Base-by-base conservation (phyloP, 1,140 invertebrate species). In the Solen grandis region DNA sequence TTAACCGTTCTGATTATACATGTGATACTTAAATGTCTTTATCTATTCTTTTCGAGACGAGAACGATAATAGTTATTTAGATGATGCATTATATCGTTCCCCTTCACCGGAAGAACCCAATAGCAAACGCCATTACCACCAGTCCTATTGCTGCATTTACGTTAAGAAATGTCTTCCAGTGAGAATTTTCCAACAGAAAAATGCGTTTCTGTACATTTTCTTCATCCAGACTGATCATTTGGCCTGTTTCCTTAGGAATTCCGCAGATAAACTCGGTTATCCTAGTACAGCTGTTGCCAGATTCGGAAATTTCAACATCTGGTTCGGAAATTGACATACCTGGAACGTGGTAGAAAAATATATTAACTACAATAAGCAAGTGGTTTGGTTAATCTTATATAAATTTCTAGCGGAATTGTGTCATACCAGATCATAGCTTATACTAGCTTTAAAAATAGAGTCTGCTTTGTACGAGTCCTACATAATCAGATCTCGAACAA, bases 101-200 rank as follows among this genome's bases (percentile, higher is more conserved):
- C 19, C n/a, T 63, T 27, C 65, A 80, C 62, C 77, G 27, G 59
- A 79, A 87, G 36, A 81, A 87, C 10, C 86, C 86, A 16, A 85
- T 81, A 8, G 86, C 62, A 38, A 88, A 86, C 16, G 87, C 84
- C 59, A 86, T 74, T 29, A 86, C 75, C 0, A 72, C 57, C 22
- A 85, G 59, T 3, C 73, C 85, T 35, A 88, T 80, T 25, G 76
- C 82, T 5, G 87, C 85, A 41, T 88, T 85, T 10, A 88, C 41
- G 68, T 86, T 86, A 8, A 88, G 60, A 41, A 88, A 41, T 8
- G 62, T 74, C 5, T 63, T 25, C 84, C 82, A 84, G 27, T 55
- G 73, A 5, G 72, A 27, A 50, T 59, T 77, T 50, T 88, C 81
- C 5, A 57, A 50, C n/a, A 88, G 70, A 38, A 86, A 87, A 16